A percentile compares a stretch with the other conserved stretches of the same genome.
Evolutionary conservation across 2,113 vertebrate species (phyloP).

Genomic region (Nibea albiflora): DNA sequence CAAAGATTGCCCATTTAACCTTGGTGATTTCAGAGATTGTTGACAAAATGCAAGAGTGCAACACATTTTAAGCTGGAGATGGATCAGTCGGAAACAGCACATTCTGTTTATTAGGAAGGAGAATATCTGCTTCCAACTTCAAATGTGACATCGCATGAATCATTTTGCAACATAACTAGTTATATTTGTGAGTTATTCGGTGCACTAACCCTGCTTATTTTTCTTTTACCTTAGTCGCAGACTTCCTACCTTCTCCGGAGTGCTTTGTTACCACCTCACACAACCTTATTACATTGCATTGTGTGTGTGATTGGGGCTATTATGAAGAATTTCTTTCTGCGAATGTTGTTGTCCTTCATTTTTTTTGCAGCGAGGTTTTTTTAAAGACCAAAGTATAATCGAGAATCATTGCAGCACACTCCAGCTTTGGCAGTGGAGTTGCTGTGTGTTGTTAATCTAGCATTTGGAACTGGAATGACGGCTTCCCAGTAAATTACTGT

Average conservation of each 20-base stretch:
- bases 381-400: background rate
- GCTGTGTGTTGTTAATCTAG: background rate
- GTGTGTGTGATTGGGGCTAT: background rate
- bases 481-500: background rate
- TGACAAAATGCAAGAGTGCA: slow-evolving; percentile 20
- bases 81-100: background rate
- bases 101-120: background rate
- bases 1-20: slow-evolving; percentile 55
- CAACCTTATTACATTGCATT: background rate
- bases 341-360: background rate
- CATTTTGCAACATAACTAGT: too few species aligned
- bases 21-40: slow-evolving; percentile 33
- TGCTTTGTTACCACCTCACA: background rate
- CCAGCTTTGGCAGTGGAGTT: background rate
- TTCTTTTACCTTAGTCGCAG: background rate
- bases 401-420: background rate
- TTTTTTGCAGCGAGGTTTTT: background rate
- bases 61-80: background rate
- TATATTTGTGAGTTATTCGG: background rate
- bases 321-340: background rate
- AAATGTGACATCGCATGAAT: too few species aligned
- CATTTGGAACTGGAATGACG: background rate
- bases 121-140: background rate
- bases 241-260: slow-evolving; percentile 1
- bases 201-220: too few species aligned